Evolutionary conservation across 2,797 vertebrate species (phyloP).

Genomic region (Melanotaenia boesemani): DNA sequence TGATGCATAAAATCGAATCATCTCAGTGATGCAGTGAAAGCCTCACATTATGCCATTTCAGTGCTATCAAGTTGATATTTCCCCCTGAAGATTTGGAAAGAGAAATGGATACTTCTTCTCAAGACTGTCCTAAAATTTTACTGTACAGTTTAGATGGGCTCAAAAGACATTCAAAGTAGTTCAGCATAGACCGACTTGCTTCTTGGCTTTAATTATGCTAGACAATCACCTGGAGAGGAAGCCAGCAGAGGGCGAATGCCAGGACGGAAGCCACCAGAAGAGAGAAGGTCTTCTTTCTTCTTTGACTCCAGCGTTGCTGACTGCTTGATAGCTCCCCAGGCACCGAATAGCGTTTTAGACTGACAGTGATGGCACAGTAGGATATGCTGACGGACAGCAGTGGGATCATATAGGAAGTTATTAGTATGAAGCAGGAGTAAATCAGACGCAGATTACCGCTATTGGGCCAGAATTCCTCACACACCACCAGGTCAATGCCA

Average conservation of each 20-base stretch:
- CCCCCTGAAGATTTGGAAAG: not conserved
- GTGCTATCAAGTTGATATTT: constrained; percentile 14
- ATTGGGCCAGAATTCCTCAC: constrained; percentile 86
- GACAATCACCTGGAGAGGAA: constrained; percentile 81
- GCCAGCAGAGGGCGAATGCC: constrained; percentile 85
- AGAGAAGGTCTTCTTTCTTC: constrained; percentile 81
- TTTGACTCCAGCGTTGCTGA: constrained; percentile 80
- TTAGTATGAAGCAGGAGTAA: constrained; percentile 82
- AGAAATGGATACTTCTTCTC: not conserved
- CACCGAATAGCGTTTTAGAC: constrained; percentile 76
- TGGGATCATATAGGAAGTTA: constrained; percentile 84
- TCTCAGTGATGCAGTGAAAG: constrained; percentile 22
- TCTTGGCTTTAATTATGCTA: not conserved
- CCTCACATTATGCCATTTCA: constrained; percentile 19
- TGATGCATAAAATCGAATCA: constrained; percentile 29
- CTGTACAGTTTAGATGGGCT: not conserved
- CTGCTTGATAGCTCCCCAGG: constrained; percentile 75
- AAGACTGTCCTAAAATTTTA: not conserved
- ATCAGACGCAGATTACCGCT: constrained; percentile 76
- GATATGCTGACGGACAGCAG: constrained; percentile 84
- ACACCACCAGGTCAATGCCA: constrained; percentile 82
- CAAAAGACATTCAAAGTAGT: not conserved
- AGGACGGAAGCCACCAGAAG: constrained; percentile 83
- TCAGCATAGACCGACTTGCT: not conserved
- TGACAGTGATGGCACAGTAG: constrained; percentile 83